phyloP scores from a whole-genome alignment of 2,113 vertebrate genomes.

The Heliornis fulica region DNA sequence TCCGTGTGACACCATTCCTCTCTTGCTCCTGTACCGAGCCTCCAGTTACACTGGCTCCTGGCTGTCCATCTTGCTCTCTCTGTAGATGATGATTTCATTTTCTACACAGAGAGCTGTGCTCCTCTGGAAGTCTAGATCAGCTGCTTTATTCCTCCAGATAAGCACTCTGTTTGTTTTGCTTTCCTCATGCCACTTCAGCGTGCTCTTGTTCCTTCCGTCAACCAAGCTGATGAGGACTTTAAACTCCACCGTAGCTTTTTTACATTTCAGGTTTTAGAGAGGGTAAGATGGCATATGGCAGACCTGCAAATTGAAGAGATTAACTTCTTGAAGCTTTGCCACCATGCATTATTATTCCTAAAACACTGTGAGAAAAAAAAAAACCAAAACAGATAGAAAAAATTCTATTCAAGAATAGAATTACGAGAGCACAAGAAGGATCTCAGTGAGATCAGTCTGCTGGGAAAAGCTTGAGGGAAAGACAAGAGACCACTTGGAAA shows the following conservation, averaged over 20 bases:
- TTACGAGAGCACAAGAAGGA: not conserved
- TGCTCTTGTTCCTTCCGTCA: not conserved
- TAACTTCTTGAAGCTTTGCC: not conserved
- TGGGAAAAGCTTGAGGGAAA: not conserved
- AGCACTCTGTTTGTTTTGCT: not conserved
- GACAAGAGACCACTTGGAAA: not conserved
- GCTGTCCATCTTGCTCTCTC: not conserved
- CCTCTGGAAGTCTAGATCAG: not conserved
- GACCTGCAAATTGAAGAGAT: not conserved
- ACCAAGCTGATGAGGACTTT: not conserved
- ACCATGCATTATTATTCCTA: not conserved
- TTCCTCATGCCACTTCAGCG: not conserved
- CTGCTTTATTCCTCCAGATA: not conserved
- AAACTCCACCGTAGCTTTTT: not conserved
- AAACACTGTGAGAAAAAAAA: not conserved
- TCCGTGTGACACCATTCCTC: not conserved
- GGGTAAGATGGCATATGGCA: not conserved
- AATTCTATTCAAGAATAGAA: not conserved
- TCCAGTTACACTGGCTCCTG: not conserved
- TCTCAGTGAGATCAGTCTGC: not conserved
- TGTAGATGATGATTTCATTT: not conserved
- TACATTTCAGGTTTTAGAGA: not conserved
- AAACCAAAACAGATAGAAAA: too few species aligned
- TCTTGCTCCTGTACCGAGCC: not conserved
- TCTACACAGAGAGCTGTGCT: not conserved